Evolutionary conservation across 1,140 invertebrate species (phyloP), one percentile per base, ranked within the genome.

Genomic region (Anastatus disparis): DNA sequence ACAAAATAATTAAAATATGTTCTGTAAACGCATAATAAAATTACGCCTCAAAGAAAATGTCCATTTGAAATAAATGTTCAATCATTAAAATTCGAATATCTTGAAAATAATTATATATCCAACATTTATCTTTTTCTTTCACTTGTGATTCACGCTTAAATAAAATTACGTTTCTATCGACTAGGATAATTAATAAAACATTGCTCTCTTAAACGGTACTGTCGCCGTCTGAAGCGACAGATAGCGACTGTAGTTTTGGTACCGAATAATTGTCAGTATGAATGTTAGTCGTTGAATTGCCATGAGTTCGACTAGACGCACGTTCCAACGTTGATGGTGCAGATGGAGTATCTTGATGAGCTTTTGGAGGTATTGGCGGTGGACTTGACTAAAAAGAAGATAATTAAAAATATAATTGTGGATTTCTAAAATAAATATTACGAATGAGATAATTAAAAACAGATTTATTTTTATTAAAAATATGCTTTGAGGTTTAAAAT

Each of bases 321-420:
- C 81, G 77, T 63, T 84, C 84, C 55, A 82, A 67, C 10, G 79
- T 87, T 8, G 84, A 85, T 10, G 84, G 80, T 0, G 83, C 82
- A 1, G 84, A 84, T 1, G 82, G 83, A 0, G 76, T 77, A n/a
- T 84, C 85, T 44, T 86, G 81, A 70, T 82, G 79, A 3, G 85
- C 85, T 78, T 89, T 89, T 0, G 88, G 88, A 13, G 88, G 88
- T 69, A 89, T 89, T 3, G 88, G 88, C 1, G 88, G 88, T 58
- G 88, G 89, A 75, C 86, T 86, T 38, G 84, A 77, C 79, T 85
- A 24, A 40, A 76, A 76, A 76, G 73, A 35, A 22, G 13, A 12
- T 7, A 59, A 29, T 12, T 56, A 31, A 50, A 67, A 71, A 63
- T 58, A n/a, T n/a, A n/a, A n/a, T n/a, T n/a, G n/a, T n/a, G n/a